Evolutionary conservation across 2,113 vertebrate genomes (phyloP), one percentile per base, ranked within the genome.

Genomic region (Phocoena phocoena): DNA sequence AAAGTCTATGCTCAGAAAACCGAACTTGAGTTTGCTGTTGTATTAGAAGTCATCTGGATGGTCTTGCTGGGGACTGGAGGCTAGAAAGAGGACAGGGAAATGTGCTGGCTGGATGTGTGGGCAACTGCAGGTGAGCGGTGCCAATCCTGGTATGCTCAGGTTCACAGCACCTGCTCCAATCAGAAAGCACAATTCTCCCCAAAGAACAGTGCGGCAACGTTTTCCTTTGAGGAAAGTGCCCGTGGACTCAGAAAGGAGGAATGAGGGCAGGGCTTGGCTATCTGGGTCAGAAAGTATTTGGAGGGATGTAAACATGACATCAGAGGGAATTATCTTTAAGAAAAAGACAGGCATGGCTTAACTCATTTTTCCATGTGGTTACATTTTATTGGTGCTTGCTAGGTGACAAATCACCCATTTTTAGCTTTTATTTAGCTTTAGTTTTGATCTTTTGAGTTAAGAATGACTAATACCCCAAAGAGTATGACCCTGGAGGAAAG

Each of bases 371-470:
- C 90, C 77, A 84, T 70, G 65, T 58, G 20, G 60, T 95, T 97
- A 80, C 47, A 83, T 97, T 98, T 96, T 95, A 96, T 96, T 96
- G 58, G 88, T 92, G 73, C 94, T 93, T 87, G 1, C 79, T 97
- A 77, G 65, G 65, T 97, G 97, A 98, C 71, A 98, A 97, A 97
- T 92, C 58, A 88, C n/a, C 83, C 80, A 77, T 91, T 97, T 91
- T 98, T 81, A 94, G 47, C 20, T 84, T 90, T 96, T 94, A 96
- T 92, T 63, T 80, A 71, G 95, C 74, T 74, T 92, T 67, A 93
- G 74, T 97, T 97, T 97, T 96, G 33, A 97, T 96, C 50, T 96
- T 82, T 94, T 50, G 81, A 87, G 85, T 92, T 94, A 67, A 89
- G 88, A 89, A 94, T 97, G 47, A 98, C 76, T 95, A 95, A 92